Conservation (phyloP, 2,888 invertebrate genomes). For the Philhelius pedissequus region DNA sequence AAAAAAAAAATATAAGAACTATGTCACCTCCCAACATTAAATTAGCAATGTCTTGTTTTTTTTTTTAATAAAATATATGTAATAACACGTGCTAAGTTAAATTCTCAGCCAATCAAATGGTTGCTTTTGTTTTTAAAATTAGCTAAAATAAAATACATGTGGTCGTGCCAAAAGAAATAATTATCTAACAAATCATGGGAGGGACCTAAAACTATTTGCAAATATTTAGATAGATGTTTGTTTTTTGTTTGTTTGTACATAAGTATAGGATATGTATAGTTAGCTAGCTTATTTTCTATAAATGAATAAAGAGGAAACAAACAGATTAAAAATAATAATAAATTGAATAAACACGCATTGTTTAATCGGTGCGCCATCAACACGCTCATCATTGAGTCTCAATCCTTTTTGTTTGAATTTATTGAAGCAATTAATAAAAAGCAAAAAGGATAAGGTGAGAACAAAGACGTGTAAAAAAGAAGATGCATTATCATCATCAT, state of each 20-base stretch:
- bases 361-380: slow-evolving; percentile 29
- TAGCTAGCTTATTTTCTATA: background rate
- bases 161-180: slow-evolving; percentile 36
- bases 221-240: slow-evolving; percentile 17
- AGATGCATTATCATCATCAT: slow-evolving; percentile 55
- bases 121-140: slow-evolving; percentile 51
- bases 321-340: slow-evolving; percentile 15
- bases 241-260: background rate
- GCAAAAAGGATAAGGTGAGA: slow-evolving; percentile 50
- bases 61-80: slow-evolving; percentile 42
- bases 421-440: slow-evolving; percentile 45
- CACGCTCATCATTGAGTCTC: background rate
- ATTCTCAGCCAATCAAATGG: slow-evolving; percentile 45
- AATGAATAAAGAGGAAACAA: slow-evolving; percentile 17
- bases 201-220: slow-evolving; percentile 43
- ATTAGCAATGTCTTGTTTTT: background rate
- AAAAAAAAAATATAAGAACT: background rate
- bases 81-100: slow-evolving; percentile 46
- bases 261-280: background rate
- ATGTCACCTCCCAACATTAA: slow-evolving; percentile 1
- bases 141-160: slow-evolving; percentile 20
- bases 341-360: slow-evolving; percentile 34
- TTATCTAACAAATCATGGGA: slow-evolving; percentile 41
- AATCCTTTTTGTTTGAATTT: slow-evolving; percentile 5
- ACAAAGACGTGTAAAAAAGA: slow-evolving; percentile 43